These are phyloP conservation scores for Latrodectus elegans DNA, from an alignment of 2,888 invertebrate genomes.

Conservation along the genomic window DNA sequence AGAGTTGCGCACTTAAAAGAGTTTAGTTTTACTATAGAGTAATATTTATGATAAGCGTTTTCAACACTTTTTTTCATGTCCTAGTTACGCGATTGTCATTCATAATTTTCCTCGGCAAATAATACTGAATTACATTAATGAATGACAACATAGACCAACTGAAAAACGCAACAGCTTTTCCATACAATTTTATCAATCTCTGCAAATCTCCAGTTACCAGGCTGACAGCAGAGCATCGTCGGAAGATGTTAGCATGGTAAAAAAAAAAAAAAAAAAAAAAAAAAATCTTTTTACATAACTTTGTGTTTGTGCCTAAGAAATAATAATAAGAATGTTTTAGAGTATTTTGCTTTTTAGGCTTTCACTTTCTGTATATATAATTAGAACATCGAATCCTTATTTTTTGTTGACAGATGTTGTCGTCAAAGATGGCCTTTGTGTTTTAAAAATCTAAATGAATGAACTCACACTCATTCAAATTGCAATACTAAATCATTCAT, in stretches of 20 bases:
- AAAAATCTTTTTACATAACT: neutral
- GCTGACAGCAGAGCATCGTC: neutral
- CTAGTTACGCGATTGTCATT: neutral
- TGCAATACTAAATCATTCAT: too few relatives aligned
- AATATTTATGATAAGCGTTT: too few relatives aligned
- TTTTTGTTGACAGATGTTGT: neutral
- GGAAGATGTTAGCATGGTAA: neutral
- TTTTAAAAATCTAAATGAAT: neutral
- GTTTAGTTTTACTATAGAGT: too few relatives aligned
- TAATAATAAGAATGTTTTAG: neutral
- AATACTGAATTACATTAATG: neutral
- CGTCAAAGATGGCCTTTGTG: neutral
- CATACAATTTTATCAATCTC: neutral
- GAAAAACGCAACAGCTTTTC: neutral
- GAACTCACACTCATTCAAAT: too few relatives aligned
- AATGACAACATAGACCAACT: neutral
- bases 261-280: neutral
- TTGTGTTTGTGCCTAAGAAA: neutral
- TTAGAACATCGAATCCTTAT: neutral
- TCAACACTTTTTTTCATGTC: neutral
- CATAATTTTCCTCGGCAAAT: neutral
- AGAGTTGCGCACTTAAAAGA: too few relatives aligned
- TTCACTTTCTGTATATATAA: neutral
- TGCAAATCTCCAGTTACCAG: neutral
- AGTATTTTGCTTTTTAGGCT: neutral